These are phyloP conservation scores for Sterna hirundo DNA, from an alignment of 2,113 vertebrate species.

Conservation along the genomic window DNA sequence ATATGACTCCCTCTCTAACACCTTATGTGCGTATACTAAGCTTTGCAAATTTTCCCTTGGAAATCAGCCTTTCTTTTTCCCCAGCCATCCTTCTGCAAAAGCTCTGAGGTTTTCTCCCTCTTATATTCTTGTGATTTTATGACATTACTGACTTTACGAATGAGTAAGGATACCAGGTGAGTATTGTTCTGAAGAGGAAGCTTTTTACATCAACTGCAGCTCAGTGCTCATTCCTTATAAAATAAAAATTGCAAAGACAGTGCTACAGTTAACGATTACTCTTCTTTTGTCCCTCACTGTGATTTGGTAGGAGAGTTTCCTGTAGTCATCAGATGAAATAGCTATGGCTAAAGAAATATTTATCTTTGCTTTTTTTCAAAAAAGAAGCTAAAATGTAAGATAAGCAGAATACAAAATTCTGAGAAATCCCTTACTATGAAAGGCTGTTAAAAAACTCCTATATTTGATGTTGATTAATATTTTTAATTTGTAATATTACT, in stretches of 20 bases:
- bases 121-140: not conserved
- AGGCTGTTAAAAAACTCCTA: not conserved
- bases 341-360: not conserved
- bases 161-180: not conserved
- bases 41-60: not conserved
- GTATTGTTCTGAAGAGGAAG: not conserved
- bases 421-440: not conserved
- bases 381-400: not conserved
- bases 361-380: not conserved
- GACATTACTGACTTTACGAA: not conserved
- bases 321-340: not conserved
- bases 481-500: not conserved
- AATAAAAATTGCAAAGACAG: not conserved
- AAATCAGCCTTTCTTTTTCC: not conserved
- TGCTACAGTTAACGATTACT: not conserved
- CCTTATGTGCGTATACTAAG: fast-evolving
- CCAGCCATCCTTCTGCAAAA: not conserved
- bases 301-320: not conserved
- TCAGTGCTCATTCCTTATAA: not conserved
- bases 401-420: not conserved
- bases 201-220: not conserved
- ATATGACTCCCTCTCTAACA: not conserved
- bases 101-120: not conserved
- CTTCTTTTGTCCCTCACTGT: not conserved
- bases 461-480: not conserved